Evolutionary conservation across 2,797 vertebrate genomes (phyloP), one percentile per base, ranked within the genome.

Genomic region (Epinephelus coioides): DNA sequence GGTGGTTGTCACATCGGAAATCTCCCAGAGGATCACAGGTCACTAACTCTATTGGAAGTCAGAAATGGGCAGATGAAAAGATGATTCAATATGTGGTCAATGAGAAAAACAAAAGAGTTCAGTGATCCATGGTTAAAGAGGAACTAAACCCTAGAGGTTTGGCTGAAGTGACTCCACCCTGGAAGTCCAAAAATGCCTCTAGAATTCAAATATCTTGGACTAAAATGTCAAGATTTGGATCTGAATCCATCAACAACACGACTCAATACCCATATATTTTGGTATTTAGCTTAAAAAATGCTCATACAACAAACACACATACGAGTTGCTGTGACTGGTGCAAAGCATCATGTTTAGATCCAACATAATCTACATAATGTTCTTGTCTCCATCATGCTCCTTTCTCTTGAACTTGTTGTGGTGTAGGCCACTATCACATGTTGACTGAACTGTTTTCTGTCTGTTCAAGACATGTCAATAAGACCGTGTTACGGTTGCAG

Each of bases 1-100:
- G 92, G 78, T 95, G 92, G 84, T 95, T 94, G 69, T 94, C 93
- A 67, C 94, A 95, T 50, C 93, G 88, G 80, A 95, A 95, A 86
- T 95, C 95, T 67, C 94, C 91, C 55, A 86, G 49, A 50, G 94
- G 93, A 78, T 95, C 93, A 60, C 94, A 95, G 71, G 94, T 94
- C 70, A 95, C 56, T 3, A 57, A 84, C 91, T 93, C 94, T 95
- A 90, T 88, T 53, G 15, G 18, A 61, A 11, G 15, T 34, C 66
- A 69, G 51, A 68, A 19, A 73, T 8, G 13, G 14, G 51, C 5
- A 51, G 17, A 30, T 27, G 1, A 49, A 25, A 69, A 27, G 14
- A 21, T 23, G 15, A 64, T 65, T 77, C 19, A 66, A 81, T 38
- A 51, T 62, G 46, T 46, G 68, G 57, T 49, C 9, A 71, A 34